Conservation (phyloP, 2,113 vertebrate species). For the Chamaea fasciata region DNA sequence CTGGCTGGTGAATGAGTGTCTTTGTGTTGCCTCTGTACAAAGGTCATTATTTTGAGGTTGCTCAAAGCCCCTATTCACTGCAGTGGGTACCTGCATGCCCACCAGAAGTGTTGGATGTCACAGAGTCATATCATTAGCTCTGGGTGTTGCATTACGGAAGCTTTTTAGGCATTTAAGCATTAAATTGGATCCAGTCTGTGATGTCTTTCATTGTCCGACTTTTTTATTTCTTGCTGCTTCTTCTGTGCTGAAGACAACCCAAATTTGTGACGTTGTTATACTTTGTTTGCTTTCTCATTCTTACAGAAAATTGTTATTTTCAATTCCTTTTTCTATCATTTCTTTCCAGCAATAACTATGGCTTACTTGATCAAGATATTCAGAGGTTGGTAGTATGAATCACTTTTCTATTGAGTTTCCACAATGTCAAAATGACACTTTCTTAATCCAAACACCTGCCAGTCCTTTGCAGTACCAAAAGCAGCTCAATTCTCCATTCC, state of each 20-base stretch:
- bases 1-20: background rate
- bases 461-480: background rate
- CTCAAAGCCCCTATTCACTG: background rate
- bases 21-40: background rate
- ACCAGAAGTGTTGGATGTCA: background rate
- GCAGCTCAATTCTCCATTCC: background rate
- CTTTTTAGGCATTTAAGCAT: background rate
- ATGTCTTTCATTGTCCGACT: background rate
- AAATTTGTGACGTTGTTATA: background rate
- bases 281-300: background rate
- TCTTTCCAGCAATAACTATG: background rate
- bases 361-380: background rate
- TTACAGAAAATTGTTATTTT: background rate
- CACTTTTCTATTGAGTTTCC: background rate
- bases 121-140: background rate
- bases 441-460: background rate
- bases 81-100: background rate
- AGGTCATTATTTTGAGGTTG: background rate
- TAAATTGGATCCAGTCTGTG: background rate
- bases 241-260: background rate
- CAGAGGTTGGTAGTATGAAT: background rate
- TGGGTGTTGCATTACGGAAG: background rate
- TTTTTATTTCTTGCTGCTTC: constrained; percentile 20
- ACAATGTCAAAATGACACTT: background rate
- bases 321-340: background rate